These are phyloP conservation scores for Orussus abietinus DNA, from an alignment of 1,140 invertebrate genomes.

Conservation along the genomic window DNA sequence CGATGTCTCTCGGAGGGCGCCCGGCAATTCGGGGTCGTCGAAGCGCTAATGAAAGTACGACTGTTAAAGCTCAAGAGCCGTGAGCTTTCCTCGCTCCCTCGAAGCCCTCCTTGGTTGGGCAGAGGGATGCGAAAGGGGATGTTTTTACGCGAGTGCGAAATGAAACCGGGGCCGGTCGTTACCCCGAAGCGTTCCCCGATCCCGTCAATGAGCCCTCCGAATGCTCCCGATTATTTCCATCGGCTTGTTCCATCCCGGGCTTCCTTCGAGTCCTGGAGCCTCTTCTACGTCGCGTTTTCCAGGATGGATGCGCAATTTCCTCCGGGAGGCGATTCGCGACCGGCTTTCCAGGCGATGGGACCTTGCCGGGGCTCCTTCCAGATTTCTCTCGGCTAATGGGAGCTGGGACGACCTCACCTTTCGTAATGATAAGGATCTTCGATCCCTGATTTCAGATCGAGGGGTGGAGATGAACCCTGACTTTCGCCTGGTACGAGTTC, in stretches of 20 bases:
- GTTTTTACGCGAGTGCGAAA: constrained; percentile 36
- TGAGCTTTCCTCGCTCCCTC: constrained; percentile 29
- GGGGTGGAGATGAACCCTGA: no score
- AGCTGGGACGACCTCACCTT: no score
- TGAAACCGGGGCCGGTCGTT: constrained; percentile 33
- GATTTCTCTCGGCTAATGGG: no score
- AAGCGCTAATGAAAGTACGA: constrained; percentile 45
- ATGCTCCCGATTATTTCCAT: constrained; percentile 36
- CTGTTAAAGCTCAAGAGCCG: constrained; percentile 36
- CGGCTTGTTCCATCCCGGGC: constrained; percentile 7
- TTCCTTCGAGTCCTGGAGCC: no score
- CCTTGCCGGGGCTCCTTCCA: no score
- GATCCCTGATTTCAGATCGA: no score
- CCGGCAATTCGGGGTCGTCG: constrained; percentile 8
- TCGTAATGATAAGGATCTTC: no score
- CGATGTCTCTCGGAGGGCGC: constrained; percentile 17
- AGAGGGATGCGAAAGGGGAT: constrained; percentile 17
- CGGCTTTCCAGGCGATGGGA: no score
- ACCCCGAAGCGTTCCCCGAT: constrained; percentile 21
- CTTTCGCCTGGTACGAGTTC: no score
- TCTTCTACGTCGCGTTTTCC: no score
- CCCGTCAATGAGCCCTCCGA: constrained; percentile 12
- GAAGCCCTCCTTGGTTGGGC: constrained; percentile 23
- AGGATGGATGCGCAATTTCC: no score
- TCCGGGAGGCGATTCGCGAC: no score